Percentiles rank a stretch among this genome's conserved stretches.
phyloP scores from a whole-genome alignment of 2,113 vertebrate species.

The Haemorhous mexicanus region DNA sequence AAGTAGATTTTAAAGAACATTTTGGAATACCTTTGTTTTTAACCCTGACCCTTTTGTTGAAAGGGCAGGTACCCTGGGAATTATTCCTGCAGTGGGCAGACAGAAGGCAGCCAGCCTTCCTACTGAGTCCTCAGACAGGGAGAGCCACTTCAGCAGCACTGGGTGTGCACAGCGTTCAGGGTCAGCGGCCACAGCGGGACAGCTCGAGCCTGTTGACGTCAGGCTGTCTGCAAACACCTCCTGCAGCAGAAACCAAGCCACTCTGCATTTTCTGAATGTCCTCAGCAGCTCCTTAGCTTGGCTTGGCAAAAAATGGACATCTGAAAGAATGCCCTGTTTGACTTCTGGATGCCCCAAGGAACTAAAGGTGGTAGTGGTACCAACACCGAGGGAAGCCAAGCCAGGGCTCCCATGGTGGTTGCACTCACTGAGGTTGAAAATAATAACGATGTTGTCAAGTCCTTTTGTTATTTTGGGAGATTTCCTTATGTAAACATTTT shows the following conservation, averaged over 20 bases:
- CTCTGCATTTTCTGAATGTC: not conserved
- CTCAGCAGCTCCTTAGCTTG: not conserved
- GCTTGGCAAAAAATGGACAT: not conserved
- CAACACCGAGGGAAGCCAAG: not conserved
- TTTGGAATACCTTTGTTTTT: not conserved
- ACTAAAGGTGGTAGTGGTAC: not conserved
- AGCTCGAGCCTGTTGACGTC: not conserved
- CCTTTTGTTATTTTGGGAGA: not conserved
- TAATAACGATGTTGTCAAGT: not conserved
- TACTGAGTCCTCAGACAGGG: accelerated
- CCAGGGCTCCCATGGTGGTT: not conserved
- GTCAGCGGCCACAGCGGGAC: not conserved
- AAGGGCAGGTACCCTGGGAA: not conserved
- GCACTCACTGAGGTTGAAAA: not conserved
- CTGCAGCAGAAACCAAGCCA: not conserved
- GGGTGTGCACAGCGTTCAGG: not conserved
- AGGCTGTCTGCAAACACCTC: not conserved
- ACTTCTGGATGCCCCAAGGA: not conserved
- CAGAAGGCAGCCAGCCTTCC: not conserved
- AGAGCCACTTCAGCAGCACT: not conserved
- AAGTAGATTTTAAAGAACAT: not conserved
- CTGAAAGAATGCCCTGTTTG: accelerated
- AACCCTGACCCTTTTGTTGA: not conserved
- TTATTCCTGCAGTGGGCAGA: not conserved
- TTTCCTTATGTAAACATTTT: not conserved